Conservation (phyloP, 2,797 vertebrate species). For the Hirundo rustica region DNA sequence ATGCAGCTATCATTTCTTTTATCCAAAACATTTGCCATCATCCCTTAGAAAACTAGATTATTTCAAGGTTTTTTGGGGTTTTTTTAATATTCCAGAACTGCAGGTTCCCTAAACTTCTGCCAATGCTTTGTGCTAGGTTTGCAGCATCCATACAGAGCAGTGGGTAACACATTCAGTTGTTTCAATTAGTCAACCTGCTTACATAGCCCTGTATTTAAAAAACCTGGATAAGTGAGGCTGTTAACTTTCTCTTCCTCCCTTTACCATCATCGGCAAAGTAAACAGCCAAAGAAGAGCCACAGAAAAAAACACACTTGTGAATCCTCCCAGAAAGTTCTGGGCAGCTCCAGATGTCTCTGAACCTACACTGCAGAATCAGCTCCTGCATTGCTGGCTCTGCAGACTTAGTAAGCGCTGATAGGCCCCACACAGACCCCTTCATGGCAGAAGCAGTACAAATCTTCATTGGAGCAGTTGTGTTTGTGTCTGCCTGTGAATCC, state of each 20-base stretch:
- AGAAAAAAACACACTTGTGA: neutral
- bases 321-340: neutral
- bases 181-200: conserved; percentile 60
- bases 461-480: neutral
- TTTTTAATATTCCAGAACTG: neutral
- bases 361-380: neutral
- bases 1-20: neutral
- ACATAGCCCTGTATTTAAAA: conserved; percentile 55
- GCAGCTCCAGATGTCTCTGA: neutral
- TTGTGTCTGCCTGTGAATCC: neutral
- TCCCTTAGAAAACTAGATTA: neutral
- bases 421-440: rapidly evolving
- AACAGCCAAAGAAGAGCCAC: conserved; percentile 6
- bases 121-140: neutral
- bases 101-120: neutral
- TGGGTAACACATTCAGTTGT: neutral
- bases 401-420: neutral
- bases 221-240: conserved; percentile 32
- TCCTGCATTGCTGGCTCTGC: neutral
- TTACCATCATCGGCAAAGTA: conserved; percentile 10
- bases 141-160: neutral
- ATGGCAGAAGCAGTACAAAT: neutral
- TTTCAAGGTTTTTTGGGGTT: neutral
- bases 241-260: neutral
- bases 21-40: neutral